phyloP scores from a whole-genome alignment of 2,888 invertebrate species.

The Tubulanus polymorphus region DNA sequence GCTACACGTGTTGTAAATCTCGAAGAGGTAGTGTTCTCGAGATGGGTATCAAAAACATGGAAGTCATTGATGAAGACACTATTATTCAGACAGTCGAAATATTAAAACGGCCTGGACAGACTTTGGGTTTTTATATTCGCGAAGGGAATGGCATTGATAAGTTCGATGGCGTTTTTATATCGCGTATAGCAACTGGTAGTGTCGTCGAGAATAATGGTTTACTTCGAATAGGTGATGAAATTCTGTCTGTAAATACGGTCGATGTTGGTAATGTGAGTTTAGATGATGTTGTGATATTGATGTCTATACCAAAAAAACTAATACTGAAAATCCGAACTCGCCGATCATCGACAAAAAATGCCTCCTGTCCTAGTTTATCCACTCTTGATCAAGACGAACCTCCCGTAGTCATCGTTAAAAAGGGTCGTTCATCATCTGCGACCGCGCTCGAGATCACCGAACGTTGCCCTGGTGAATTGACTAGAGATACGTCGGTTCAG shows the following conservation, averaged over 20 bases:
- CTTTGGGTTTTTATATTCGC: conserved; percentile 93
- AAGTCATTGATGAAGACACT: conserved; percentile 40
- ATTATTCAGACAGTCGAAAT: conserved; percentile 74
- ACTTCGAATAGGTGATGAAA: conserved; percentile 96
- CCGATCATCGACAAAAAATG: conserved; percentile 26
- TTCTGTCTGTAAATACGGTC: conserved; percentile 94
- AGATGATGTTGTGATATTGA: conserved; percentile 98
- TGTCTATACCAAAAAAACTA: conserved; percentile 95
- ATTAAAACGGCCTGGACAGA: conserved; percentile 97
- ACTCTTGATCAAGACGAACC: conserved; percentile 39
- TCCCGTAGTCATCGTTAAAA: conserved; percentile 46
- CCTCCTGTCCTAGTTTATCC: conserved; percentile 42
- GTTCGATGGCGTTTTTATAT: conserved; percentile 96
- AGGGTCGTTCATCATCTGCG: conserved; percentile 41
- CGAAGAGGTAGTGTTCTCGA: conserved; percentile 28
- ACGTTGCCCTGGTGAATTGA: conserved; percentile 39
- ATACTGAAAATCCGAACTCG: conserved; percentile 74
- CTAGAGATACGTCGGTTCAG: too few relatives aligned
- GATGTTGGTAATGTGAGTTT: conserved; percentile 96
- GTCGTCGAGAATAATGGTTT: conserved; percentile 97
- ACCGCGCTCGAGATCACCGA: conserved; percentile 45
- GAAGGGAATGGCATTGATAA: conserved; percentile 98
- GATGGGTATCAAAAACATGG: conserved; percentile 48
- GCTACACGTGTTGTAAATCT: background rate
- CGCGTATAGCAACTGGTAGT: conserved; percentile 89